phyloP scores from a whole-genome alignment of 2,797 vertebrate species.

The Acanthurus leucopareius region DNA sequence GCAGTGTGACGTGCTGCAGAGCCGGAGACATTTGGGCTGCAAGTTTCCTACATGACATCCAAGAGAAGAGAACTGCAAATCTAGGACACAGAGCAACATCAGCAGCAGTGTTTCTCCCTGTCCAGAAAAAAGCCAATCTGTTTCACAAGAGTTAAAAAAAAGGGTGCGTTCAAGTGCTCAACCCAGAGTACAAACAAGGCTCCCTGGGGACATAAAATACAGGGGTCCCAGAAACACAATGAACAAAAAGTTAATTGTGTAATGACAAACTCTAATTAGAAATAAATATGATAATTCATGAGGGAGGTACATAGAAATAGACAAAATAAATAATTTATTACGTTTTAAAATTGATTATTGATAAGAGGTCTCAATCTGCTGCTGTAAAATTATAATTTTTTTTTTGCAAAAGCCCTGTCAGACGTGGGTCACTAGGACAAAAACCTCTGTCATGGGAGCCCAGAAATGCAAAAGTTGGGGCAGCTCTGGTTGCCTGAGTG shows the following conservation, averaged over 20 bases:
- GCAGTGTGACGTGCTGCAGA: slow-evolving; percentile 14
- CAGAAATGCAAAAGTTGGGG: slow-evolving; percentile 66
- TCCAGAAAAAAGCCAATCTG: slow-evolving; percentile 25
- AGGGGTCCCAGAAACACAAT: not conserved
- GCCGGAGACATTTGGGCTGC: slow-evolving; percentile 33
- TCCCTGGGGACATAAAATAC: slow-evolving; percentile 5
- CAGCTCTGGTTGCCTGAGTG: slow-evolving; percentile 56
- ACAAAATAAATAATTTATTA: not conserved
- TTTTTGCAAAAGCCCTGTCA: slow-evolving; percentile 14
- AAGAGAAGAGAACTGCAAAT: slow-evolving; percentile 49
- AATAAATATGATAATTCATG: slow-evolving; percentile 3
- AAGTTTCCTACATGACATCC: slow-evolving; percentile 30
- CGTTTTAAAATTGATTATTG: not conserved
- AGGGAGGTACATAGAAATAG: not conserved
- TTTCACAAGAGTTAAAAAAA: slow-evolving; percentile 14
- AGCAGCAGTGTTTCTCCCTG: slow-evolving; percentile 25
- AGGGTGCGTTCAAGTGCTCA: slow-evolving; percentile 1
- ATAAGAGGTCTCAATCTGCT: slow-evolving; percentile 15
- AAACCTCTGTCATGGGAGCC: slow-evolving; percentile 64
- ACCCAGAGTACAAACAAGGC: not conserved
- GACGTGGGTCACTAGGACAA: slow-evolving; percentile 72
- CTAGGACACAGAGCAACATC: slow-evolving; percentile 55
- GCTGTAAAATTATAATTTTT: slow-evolving; percentile 4
- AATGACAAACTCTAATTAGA: not conserved
- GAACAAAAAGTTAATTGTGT: slow-evolving; percentile 11